A percentile compares a stretch with the other conserved stretches of the same genome.
These are phyloP conservation scores for Drosophila fuyamai DNA, from an alignment of 1,140 invertebrate species.

Conservation along the genomic window DNA sequence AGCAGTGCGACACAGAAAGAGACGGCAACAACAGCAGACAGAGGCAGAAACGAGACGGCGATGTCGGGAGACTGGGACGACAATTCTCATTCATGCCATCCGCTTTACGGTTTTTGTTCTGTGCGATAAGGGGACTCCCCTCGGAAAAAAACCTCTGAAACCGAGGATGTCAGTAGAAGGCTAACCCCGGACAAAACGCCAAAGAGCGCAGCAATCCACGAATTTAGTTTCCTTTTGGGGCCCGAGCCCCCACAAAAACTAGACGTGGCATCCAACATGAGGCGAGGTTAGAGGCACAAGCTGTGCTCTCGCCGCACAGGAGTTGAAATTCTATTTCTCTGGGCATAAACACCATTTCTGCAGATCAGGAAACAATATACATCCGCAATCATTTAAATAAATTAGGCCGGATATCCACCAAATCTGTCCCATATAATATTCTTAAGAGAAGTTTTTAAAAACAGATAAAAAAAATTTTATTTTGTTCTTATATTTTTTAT, in stretches of 20 bases:
- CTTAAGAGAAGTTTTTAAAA: too few species aligned
- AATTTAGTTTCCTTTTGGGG: conserved; percentile 78
- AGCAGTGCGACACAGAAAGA: conserved; percentile 30
- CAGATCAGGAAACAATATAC: background rate
- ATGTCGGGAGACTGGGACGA: conserved; percentile 43
- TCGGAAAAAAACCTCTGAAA: conserved; percentile 28
- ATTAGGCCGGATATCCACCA: too few species aligned
- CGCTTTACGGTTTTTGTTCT: conserved; percentile 54
- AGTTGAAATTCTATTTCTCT: too few species aligned
- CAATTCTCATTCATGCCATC: conserved; percentile 65
- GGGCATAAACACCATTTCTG: too few species aligned
- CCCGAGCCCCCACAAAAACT: conserved; percentile 56
- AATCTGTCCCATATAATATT: too few species aligned
- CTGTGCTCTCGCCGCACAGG: conserved; percentile 22
- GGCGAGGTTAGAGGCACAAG: conserved; percentile 40
- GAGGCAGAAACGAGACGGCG: conserved; percentile 28
- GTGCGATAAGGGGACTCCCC: conserved; percentile 10
- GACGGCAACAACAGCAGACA: conserved; percentile 30
- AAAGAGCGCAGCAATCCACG: conserved; percentile 77
- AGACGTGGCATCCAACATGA: conserved; percentile 41
- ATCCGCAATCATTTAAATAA: too few species aligned
- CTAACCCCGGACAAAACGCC: conserved; percentile 63
- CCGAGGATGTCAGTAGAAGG: conserved; percentile 47
- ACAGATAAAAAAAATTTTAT: too few species aligned
- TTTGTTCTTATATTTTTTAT: too few species aligned